Evolutionary conservation across 2,888 invertebrate genomes (phyloP).

Genomic region (Pristionchus entomophagus): DNA sequence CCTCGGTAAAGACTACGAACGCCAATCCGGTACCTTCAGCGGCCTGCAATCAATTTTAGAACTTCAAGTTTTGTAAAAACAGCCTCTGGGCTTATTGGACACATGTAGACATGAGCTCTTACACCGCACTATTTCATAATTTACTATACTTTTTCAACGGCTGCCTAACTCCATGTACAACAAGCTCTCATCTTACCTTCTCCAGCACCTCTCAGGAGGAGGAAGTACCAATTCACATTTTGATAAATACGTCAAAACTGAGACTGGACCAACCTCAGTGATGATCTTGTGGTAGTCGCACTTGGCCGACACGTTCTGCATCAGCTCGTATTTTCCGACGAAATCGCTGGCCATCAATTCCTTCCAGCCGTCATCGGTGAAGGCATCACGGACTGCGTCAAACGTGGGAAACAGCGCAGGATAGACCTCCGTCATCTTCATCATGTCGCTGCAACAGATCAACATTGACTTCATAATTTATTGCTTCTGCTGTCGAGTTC

Average conservation of each 20-base stretch:
- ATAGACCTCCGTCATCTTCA: conserved; percentile 56
- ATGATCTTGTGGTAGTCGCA: conserved; percentile 69
- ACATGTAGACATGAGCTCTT: no score
- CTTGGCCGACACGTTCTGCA: conserved; percentile 57
- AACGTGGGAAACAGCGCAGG: conserved; percentile 59
- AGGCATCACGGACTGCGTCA: conserved; percentile 57
- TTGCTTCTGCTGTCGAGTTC: background rate
- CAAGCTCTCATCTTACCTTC: no score
- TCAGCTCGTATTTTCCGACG: conserved; percentile 54
- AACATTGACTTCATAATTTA: background rate
- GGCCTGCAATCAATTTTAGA: conserved; percentile 81
- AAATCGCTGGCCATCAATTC: conserved; percentile 59
- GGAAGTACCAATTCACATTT: no score
- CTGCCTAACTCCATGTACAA: no score
- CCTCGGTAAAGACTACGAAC: conserved; percentile 97
- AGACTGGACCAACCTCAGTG: conserved; percentile 57
- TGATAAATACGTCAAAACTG: no score
- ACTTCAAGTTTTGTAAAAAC: background rate
- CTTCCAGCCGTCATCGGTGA: conserved; percentile 61
- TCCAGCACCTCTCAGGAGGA: no score
- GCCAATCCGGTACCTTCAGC: conserved; percentile 96
- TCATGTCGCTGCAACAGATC: conserved; percentile 67
- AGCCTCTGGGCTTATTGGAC: no score
- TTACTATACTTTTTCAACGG: no score
- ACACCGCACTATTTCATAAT: no score